Evolutionary conservation across 2,888 invertebrate species (phyloP), one percentile per base, ranked within the genome.

Genomic region (Callinectes sapidus): DNA sequence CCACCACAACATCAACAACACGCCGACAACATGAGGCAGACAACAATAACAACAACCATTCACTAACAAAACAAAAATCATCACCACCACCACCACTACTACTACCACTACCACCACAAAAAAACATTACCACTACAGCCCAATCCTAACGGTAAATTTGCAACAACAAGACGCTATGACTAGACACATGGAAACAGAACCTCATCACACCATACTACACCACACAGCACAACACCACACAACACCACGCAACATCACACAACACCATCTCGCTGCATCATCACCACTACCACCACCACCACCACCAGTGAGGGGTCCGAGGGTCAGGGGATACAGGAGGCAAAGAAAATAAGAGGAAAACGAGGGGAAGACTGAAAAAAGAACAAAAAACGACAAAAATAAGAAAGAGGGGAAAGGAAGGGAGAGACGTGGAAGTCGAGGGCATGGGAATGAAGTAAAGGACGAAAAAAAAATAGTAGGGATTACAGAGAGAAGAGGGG

Each of bases 381-480:
- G 28, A 48, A 14, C 48, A 10, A 54, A 87, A 42, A 54, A 54
- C 48, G 87, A 87, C 42, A 87, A 87, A 54, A 87, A 87, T 87
- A 87, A 54, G 87, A 54, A 87, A 18, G 48, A 87, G 54, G 54
- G 87, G 54, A 87, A 87, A 55, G 55, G 88, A 88, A 55, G 55
- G 88, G 55, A 81, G 81, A 81, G 81, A 81, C 81, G 81, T 32
- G 81, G 81, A 81, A 81, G 81, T 81, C 81, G 81, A 81, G 81
- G 81, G 81, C 81, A 81, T 81, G 81, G 81, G 81, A 81, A 81
- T 81, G 81, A 81, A 81, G 81, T 81, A 81, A 81, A 81, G 35
- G 81, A 81, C 81, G 32, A 88, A 55, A 88, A 55, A 88, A 35
- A 88, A 55, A 88, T 54, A 55, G 88, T 55, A 32, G 55, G 55